Base-by-base conservation (phyloP, 2,888 invertebrate genomes). In the Chymomyza fuscimana region DNA sequence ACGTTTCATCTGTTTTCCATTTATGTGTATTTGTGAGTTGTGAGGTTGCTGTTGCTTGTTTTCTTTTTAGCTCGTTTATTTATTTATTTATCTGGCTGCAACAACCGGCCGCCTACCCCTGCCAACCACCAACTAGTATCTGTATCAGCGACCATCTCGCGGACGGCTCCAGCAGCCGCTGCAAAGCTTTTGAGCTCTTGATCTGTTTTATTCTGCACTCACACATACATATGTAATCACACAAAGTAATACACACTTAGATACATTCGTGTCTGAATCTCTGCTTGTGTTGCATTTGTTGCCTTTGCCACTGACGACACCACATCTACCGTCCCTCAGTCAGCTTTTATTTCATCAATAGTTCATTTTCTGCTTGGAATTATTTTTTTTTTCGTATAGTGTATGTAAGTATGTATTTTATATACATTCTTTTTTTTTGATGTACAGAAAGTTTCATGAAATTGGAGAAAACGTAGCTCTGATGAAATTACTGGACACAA, bases 341-440 rank as follows among this genome's bases (percentile, higher is more conserved):
- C 86, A 80, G 78, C 80, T 83, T 80, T 80, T 73, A 81, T 80
- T 78, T 70, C 81, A 80, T 84, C 84, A 81, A 83, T 86, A 86
- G 84, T 80, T 86, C 82, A 83, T 86, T 84, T 83, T 84, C 80
- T 82, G 86, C 84, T 78, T 84, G 82, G 86, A 86, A 84, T 86
- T 80, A 73, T 77, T 82, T 86, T 85, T 69, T 77, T 76, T 67
- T 66, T 10, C n/a, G 25, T 51, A 63, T 25, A n/a, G 5, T 6
- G 52, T 36, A 36, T 61, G 15, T 15, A 2, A 12, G 29, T 63
- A 19, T 16, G 16, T 19, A n/a, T n/a, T n/a, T n/a, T 22, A 19
- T 7, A 22, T 10, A 25, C 6, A 59, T 4, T 7, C 6, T 7
- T 0, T 32, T 22, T 63, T 22, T 78, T 76, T 40, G 76, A 60